Evolutionary conservation across 2,888 invertebrate genomes (phyloP).

Genomic region (Dioctria rufipes): DNA sequence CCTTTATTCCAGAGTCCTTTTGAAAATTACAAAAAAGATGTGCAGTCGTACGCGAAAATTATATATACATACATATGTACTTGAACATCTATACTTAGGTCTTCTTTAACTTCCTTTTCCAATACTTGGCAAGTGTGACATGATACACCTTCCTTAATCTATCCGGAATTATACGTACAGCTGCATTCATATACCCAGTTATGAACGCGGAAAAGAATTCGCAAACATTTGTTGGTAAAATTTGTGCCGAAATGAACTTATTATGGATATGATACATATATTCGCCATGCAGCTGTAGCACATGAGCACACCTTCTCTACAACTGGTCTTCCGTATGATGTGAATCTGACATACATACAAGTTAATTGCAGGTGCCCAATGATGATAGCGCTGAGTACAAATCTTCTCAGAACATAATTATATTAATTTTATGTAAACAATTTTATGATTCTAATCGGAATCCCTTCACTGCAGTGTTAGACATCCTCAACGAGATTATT

Average conservation of each 20-base stretch:
- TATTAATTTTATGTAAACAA: slow-evolving; percentile 16
- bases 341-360: too few relatives aligned
- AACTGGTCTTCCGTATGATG: background rate
- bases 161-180: background rate
- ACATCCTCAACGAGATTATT: too few relatives aligned
- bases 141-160: slow-evolving; percentile 37
- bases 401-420: slow-evolving; percentile 12
- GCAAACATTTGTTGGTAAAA: background rate
- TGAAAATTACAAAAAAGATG: slow-evolving; percentile 8
- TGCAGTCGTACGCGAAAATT: background rate
- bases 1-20: slow-evolving; percentile 1
- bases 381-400: background rate
- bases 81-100: background rate
- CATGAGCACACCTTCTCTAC: background rate
- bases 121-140: background rate
- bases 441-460: background rate
- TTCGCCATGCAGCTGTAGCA: background rate
- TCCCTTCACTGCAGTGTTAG: too few relatives aligned
- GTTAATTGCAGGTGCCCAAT: background rate
- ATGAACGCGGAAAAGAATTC: background rate
- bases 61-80: background rate
- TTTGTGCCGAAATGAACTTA: slow-evolving; percentile 38
- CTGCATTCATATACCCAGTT: background rate
- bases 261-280: background rate
- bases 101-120: slow-evolving; percentile 1